phyloP scores from a whole-genome alignment of 2,888 invertebrate genomes.

The Campoletis raptor region DNA sequence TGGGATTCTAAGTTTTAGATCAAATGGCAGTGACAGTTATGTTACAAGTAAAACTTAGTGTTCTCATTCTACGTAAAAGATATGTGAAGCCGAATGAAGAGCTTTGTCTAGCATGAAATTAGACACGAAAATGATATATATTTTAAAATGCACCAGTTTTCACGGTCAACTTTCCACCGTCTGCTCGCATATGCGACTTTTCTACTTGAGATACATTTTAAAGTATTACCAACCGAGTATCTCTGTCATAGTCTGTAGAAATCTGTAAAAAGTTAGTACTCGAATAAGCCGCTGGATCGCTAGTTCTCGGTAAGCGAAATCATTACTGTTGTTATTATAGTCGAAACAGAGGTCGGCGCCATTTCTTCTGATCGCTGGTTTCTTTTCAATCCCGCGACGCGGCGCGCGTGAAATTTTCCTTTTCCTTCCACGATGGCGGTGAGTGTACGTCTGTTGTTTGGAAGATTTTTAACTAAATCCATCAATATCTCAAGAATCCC shows the following conservation, averaged over 20 bases:
- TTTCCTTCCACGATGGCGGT: conserved; percentile 78
- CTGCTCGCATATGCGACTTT: conserved; percentile 49
- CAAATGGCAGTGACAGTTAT: background rate
- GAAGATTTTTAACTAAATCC: conserved; percentile 72
- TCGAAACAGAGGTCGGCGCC: conserved; percentile 29
- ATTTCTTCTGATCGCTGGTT: conserved; percentile 42
- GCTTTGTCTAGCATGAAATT: background rate
- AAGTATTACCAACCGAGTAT: conserved; percentile 29
- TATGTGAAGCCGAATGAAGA: background rate
- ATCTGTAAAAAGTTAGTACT: background rate
- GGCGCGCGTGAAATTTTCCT: conserved; percentile 66
- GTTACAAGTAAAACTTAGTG: background rate
- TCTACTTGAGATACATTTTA: conserved; percentile 36
- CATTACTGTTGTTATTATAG: conserved; percentile 33
- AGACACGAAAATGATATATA: conserved; percentile 15
- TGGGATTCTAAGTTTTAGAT: background rate
- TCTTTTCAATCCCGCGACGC: conserved; percentile 59
- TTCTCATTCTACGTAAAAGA: background rate
- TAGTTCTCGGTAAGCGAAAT: background rate
- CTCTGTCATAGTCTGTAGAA: background rate
- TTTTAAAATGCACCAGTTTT: conserved; percentile 15
- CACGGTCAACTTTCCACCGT: conserved; percentile 30
- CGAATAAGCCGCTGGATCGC: background rate
- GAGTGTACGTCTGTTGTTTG: conserved; percentile 72
- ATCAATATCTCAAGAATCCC: conserved; percentile 77